These are phyloP conservation scores for Chionomys nivalis DNA, from an alignment of 2,113 vertebrate genomes.

Conservation along the genomic window DNA sequence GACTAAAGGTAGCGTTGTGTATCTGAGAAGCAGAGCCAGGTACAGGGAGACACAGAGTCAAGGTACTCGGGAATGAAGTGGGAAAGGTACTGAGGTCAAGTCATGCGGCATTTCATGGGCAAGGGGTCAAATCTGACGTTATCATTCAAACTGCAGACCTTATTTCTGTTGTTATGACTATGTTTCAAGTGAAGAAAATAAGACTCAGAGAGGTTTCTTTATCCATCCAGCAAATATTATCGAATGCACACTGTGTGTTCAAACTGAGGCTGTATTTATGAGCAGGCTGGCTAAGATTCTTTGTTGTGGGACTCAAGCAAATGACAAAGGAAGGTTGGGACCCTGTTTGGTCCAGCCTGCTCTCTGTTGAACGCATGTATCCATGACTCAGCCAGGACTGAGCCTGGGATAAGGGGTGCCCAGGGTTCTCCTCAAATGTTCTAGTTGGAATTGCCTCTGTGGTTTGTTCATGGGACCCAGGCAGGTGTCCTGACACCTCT, in stretches of 20 bases:
- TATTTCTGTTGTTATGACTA: neutral
- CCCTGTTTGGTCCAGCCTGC: neutral
- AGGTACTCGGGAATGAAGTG: fast-evolving
- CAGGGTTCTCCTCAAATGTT: neutral
- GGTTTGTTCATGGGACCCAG: neutral
- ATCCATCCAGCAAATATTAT: neutral
- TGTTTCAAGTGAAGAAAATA: neutral
- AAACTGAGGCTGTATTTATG: neutral
- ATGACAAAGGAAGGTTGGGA: neutral
- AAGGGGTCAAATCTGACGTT: neutral
- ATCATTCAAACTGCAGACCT: too few relatives aligned
- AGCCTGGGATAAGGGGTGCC: neutral
- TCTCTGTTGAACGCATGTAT: fast-evolving
- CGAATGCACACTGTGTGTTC: neutral
- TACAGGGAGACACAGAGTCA: fast-evolving
- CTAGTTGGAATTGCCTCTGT: neutral
- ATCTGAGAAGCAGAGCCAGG: neutral
- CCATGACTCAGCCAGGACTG: neutral
- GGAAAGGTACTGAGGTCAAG: fast-evolving
- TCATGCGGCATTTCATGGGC: fast-evolving
- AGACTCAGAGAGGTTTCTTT: neutral
- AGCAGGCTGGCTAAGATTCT: neutral
- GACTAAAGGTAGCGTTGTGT: neutral
- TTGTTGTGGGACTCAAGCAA: neutral
- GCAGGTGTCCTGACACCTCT: neutral